Evolutionary conservation across 2,888 invertebrate species (phyloP).

Genomic region (Orchestes rusci): DNA sequence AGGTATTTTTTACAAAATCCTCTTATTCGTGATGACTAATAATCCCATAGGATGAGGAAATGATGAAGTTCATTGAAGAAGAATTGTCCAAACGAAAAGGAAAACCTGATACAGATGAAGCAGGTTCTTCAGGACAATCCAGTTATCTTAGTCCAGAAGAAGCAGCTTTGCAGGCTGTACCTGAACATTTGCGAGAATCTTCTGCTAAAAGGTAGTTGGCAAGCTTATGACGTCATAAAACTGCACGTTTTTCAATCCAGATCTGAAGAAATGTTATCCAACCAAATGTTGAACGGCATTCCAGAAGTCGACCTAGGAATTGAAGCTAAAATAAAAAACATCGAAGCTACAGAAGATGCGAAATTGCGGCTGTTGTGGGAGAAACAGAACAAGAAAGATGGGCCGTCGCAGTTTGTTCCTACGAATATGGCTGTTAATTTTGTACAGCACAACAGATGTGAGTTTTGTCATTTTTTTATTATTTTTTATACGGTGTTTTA

Average conservation of each 20-base stretch:
- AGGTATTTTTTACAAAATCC: conserved; percentile 42
- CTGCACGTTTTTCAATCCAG: no score
- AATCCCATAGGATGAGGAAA: conserved; percentile 93
- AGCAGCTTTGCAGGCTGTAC: conserved; percentile 78
- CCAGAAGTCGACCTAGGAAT: conserved; percentile 99
- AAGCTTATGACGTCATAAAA: neutral
- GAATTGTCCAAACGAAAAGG: conserved; percentile 75
- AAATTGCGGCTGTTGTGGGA: conserved; percentile 89
- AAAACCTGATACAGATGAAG: conserved; percentile 37
- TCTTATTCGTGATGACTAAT: no score
- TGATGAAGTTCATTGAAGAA: conserved; percentile 89
- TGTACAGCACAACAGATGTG: conserved; percentile 93
- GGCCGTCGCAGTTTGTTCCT: conserved; percentile 91
- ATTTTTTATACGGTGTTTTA: conserved; percentile 39
- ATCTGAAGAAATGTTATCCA: conserved; percentile 98
- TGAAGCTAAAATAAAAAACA: conserved; percentile 96
- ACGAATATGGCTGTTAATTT: conserved; percentile 98
- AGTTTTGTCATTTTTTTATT: conserved; percentile 25
- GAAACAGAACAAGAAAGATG: conserved; percentile 84
- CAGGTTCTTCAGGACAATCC: conserved; percentile 30
- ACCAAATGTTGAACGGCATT: conserved; percentile 99
- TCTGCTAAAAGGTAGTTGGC: conserved; percentile 58
- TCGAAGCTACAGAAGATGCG: conserved; percentile 98
- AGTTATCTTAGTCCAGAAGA: conserved; percentile 67
- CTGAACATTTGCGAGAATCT: conserved; percentile 59